phyloP scores from a whole-genome alignment of 2,797 vertebrate species.

The Myripristis murdjan region DNA sequence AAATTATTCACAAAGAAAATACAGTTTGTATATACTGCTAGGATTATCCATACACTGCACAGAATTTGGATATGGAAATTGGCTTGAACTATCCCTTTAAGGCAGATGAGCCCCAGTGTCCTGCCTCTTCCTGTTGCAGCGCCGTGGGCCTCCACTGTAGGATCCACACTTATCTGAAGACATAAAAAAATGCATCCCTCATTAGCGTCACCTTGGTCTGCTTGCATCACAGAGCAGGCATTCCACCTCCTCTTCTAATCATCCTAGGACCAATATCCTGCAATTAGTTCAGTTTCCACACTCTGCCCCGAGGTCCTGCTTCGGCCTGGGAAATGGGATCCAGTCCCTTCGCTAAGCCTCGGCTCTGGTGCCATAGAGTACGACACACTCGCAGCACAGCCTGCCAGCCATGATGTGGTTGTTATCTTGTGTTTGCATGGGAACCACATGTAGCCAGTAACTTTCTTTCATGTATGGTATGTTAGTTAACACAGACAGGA shows the following conservation, averaged over 20 bases:
- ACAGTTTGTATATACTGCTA: not conserved
- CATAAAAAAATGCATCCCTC: slow-evolving; percentile 76
- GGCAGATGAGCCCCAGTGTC: slow-evolving; percentile 7
- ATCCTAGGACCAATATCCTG: slow-evolving; percentile 95
- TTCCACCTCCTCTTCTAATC: slow-evolving; percentile 95
- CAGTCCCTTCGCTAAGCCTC: slow-evolving; percentile 83
- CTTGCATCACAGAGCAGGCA: slow-evolving; percentile 96
- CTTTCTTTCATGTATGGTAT: slow-evolving; percentile 66
- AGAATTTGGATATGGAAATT: not conserved
- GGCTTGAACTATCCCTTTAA: slow-evolving; percentile 14
- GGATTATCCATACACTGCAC: not conserved
- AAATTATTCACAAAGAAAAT: not conserved
- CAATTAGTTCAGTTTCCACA: slow-evolving; percentile 94
- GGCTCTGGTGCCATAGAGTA: slow-evolving; percentile 70
- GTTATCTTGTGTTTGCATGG: slow-evolving; percentile 79
- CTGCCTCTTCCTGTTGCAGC: slow-evolving; percentile 18
- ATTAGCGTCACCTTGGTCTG: slow-evolving; percentile 88
- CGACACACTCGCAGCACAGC: slow-evolving; percentile 62
- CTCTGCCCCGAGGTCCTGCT: slow-evolving; percentile 89
- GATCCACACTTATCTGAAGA: slow-evolving; percentile 73
- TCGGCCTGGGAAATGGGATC: slow-evolving; percentile 91
- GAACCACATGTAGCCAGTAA: slow-evolving; percentile 79
- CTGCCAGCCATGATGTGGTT: slow-evolving; percentile 76
- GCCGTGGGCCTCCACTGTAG: slow-evolving; percentile 43
- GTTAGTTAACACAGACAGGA: slow-evolving; percentile 51